These are phyloP conservation scores for Protobothrops flavoviridis DNA, from an alignment of 2,113 vertebrate genomes.

Conservation along the genomic window DNA sequence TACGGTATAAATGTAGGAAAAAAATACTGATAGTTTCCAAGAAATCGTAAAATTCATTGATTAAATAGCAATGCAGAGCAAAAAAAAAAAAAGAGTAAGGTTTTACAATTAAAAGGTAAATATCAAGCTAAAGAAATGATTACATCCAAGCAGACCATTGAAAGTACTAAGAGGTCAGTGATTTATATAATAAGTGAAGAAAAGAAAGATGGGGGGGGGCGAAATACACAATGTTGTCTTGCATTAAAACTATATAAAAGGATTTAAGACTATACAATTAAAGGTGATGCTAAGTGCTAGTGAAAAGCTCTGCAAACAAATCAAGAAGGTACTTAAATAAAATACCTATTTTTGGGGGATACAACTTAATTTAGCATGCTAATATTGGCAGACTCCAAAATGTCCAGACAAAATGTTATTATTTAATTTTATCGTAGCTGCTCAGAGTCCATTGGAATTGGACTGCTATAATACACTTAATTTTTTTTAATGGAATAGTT, in stretches of 20 bases:
- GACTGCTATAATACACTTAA: not conserved
- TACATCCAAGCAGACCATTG: not conserved
- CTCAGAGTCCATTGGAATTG: not conserved
- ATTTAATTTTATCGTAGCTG: not conserved
- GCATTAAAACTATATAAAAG: not conserved
- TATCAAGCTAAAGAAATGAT: not conserved
- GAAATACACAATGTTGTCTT: not conserved
- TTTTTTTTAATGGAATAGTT: not conserved
- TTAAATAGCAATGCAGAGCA: not conserved
- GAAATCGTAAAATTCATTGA: not conserved
- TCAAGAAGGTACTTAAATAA: not conserved
- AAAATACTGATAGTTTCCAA: not conserved
- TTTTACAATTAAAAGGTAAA: not conserved
- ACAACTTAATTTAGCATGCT: not conserved
- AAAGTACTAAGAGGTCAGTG: not conserved
- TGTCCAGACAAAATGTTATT: not conserved
- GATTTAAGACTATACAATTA: not conserved
- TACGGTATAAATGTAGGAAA: not conserved
- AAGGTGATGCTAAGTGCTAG: not conserved
- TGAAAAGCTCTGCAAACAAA: not conserved
- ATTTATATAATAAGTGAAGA: not conserved
- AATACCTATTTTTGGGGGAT: not conserved
- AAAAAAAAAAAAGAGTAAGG: too few species aligned
- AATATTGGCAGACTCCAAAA: not conserved
- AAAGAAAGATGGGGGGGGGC: not conserved